phyloP scores from a whole-genome alignment of 2,888 invertebrate species.

The Ornithoptera priamus region DNA sequence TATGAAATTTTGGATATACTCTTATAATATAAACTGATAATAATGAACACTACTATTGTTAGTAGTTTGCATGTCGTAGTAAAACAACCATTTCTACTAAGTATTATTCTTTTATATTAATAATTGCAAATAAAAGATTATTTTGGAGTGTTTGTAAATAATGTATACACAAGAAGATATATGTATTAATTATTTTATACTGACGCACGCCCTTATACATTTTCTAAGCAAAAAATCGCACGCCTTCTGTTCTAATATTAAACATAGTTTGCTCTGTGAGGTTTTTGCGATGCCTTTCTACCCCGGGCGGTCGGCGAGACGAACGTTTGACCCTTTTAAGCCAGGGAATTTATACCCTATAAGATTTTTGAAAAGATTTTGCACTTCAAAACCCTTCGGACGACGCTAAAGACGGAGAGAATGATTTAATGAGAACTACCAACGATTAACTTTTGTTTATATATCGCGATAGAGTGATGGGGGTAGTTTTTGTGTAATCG shows the following conservation, averaged over 20 bases:
- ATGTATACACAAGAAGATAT: background rate
- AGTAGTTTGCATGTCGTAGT: too few species aligned
- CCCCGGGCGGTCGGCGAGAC: conserved; percentile 53
- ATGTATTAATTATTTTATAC: conserved; percentile 23
- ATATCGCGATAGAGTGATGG: too few species aligned
- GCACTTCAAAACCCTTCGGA: background rate
- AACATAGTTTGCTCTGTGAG: conserved; percentile 72
- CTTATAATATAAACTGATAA: too few species aligned
- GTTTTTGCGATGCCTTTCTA: conserved; percentile 60
- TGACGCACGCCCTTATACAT: conserved; percentile 18
- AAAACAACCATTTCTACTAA: too few species aligned
- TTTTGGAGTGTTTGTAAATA: background rate
- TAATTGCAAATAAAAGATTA: too few species aligned
- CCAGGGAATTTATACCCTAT: conserved; percentile 57
- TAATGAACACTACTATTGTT: too few species aligned
- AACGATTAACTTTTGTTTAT: too few species aligned
- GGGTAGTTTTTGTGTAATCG: too few species aligned
- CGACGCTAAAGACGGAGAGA: too few species aligned
- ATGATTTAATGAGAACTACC: too few species aligned
- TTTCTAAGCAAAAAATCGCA: conserved; percentile 38
- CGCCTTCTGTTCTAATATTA: conserved; percentile 74
- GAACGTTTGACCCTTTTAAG: conserved; percentile 76
- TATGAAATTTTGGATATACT: too few species aligned
- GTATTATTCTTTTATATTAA: too few species aligned
- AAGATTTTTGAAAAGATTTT: conserved; percentile 33